Percentiles rank a stretch among this genome's conserved stretches.
Evolutionary conservation across 2,113 vertebrate genomes (phyloP).

Genomic region (Nerophis ophidion): DNA sequence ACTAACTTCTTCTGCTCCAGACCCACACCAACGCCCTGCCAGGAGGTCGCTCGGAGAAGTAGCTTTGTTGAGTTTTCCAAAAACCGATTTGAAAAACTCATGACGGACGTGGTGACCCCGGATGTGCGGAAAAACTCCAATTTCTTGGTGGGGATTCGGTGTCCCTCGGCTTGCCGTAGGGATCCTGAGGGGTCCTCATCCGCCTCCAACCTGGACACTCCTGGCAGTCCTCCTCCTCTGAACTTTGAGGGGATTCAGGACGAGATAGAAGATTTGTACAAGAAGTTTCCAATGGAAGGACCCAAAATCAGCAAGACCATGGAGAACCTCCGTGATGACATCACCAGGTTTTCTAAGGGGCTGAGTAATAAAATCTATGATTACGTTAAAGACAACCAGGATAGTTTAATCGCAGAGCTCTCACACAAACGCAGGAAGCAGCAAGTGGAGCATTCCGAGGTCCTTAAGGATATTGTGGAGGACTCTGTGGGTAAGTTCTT

Average conservation of each 20-base stretch:
- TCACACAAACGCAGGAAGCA: background rate
- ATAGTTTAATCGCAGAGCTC: background rate
- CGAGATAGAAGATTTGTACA: background rate
- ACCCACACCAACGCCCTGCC: background rate
- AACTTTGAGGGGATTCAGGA: conserved; percentile 4
- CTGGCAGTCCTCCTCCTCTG: background rate
- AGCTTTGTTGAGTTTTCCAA: conserved; percentile 6
- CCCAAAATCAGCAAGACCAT: conserved; percentile 1
- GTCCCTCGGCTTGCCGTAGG: background rate
- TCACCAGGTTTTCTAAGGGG: background rate
- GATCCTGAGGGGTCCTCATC: background rate
- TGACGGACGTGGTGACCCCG: background rate
- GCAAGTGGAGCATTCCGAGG: background rate
- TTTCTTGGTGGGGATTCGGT: background rate
- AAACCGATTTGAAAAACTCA: conserved; percentile 1
- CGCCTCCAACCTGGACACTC: background rate
- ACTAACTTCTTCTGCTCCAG: conserved; percentile 2
- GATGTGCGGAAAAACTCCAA: background rate
- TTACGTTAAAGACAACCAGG: background rate
- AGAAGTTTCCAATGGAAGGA: background rate
- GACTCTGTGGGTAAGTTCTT: conserved; percentile 2
- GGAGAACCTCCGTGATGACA: background rate
- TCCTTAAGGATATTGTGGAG: conserved; percentile 3
- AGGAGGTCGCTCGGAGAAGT: conserved; percentile 1
- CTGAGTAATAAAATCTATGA: background rate